Base-by-base conservation (phyloP, 2,888 invertebrate species). In the Pantelozetes paolii region DNA sequence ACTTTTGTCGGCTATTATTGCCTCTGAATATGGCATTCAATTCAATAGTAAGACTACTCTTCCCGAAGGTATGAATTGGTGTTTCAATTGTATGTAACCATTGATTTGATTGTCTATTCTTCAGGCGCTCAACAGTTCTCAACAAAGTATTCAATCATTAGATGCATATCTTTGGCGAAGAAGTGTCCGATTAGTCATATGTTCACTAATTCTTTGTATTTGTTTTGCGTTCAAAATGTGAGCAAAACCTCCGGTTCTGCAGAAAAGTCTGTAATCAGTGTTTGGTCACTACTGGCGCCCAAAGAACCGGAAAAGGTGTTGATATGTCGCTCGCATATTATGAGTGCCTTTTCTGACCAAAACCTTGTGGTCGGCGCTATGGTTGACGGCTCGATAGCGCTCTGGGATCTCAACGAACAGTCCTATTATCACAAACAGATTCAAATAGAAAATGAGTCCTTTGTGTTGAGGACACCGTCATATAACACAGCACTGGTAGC, bases 391-490 rank as follows among this genome's bases (percentile, higher is more conserved):
- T 57, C 72, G 18, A 1, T 72, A 15, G 59, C 72, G 23, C 42
- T 72, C 57, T 72, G 72, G 72, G 72, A 72, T 36, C 32, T 72
- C 6, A 54, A 57, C n/a, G 59, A 72, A 59, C 15, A 30, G 18
- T 36, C 42, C 15, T 20, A 30, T 59, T 26, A n/a, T 32, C 32
- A 72, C 59, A 54, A 40, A 23, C 20, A 59, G 9, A 1, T 72
- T 13, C 18, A 13, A 15, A 59, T 72, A 15, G 72, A 72, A 3
- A 13, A 15, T 2, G 15, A 42, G 1, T n/a, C 20, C 1, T 71
- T 50, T 45, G 15, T 23, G n/a, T 28, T 72, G 20, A 72, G 72
- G 23, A 54, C 54, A 1, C 57, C 72, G 13, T 72, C 72, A 18
- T 72, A 36, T 57, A 57, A 45, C 18, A 30, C 59, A 18, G 72